A percentile compares a stretch with the other conserved stretches of the same genome.
phyloP scores from a whole-genome alignment of 2,888 invertebrate species.

The Aphidoletes aphidimyza region DNA sequence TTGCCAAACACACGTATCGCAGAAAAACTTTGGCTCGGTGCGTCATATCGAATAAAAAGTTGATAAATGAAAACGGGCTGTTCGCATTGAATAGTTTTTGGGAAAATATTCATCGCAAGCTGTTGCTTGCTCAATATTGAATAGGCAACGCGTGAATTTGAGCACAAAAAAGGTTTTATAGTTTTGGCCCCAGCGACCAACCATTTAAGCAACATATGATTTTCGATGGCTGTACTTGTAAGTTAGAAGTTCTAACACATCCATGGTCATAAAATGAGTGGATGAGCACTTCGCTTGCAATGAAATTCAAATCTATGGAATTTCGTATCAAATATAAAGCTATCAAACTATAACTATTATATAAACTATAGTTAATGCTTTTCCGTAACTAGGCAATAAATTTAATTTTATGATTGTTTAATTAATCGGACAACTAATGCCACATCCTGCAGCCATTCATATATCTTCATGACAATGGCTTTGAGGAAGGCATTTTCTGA shows the following conservation, averaged over 20 bases:
- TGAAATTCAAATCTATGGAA: too few relatives aligned
- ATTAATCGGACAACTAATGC: not conserved
- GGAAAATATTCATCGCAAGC: not conserved
- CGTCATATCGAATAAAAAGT: conserved; percentile 15
- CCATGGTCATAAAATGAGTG: too few relatives aligned
- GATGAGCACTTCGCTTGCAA: too few relatives aligned
- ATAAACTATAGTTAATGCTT: not conserved
- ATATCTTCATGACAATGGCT: not conserved
- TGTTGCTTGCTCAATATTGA: not conserved
- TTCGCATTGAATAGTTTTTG: not conserved
- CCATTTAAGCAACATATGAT: not conserved
- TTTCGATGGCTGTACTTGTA: too few relatives aligned
- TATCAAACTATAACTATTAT: not conserved
- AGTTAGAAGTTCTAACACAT: too few relatives aligned
- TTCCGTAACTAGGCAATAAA: not conserved
- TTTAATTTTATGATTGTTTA: conserved; percentile 17
- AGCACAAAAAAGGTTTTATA: not conserved
- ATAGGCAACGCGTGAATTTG: not conserved
- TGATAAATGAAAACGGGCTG: conserved; percentile 7
- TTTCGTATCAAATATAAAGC: too few relatives aligned
- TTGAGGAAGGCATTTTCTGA: not conserved
- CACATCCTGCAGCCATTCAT: not conserved
- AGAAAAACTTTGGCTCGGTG: not conserved
- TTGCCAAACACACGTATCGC: not conserved
- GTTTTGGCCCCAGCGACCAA: too few relatives aligned